A percentile compares a stretch with the other conserved stretches of the same genome.
phyloP scores from a whole-genome alignment of 2,888 invertebrate species.

The Dicycla oo region DNA sequence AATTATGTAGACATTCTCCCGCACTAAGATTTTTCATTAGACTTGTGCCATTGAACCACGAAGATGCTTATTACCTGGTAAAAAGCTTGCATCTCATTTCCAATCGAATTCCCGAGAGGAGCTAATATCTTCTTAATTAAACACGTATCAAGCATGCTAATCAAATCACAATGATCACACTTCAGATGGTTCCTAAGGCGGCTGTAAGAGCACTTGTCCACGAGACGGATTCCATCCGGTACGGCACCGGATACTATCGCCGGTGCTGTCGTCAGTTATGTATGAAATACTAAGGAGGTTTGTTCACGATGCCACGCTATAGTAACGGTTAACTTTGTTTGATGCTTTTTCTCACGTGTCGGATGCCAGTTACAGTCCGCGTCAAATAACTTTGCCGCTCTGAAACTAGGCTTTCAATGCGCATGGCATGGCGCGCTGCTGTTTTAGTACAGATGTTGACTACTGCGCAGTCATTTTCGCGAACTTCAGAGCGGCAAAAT shows the following conservation, averaged over 20 bases:
- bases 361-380: too few relatives aligned
- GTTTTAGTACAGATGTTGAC: too few relatives aligned
- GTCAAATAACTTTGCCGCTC: too few relatives aligned
- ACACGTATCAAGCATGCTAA: slow-evolving; percentile 17
- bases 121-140: slow-evolving; percentile 10
- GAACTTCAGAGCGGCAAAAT: too few relatives aligned
- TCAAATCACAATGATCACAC: slow-evolving; percentile 34
- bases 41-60: neutral
- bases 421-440: too few relatives aligned
- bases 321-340: too few relatives aligned
- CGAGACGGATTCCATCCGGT: slow-evolving; percentile 1
- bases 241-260: neutral
- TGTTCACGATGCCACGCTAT: neutral
- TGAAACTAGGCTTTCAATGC: too few relatives aligned
- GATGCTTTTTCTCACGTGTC: too few relatives aligned
- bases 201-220: slow-evolving; percentile 17
- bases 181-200: neutral
- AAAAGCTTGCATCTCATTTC: neutral
- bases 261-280: neutral
- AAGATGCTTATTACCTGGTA: neutral
- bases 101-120: neutral
- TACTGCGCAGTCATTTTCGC: too few relatives aligned
- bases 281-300: neutral
- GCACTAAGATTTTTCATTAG: too few relatives aligned
- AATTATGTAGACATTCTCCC: too few relatives aligned